Base-by-base conservation (phyloP, 2,113 vertebrate genomes). In the Aramus guarauna region DNA sequence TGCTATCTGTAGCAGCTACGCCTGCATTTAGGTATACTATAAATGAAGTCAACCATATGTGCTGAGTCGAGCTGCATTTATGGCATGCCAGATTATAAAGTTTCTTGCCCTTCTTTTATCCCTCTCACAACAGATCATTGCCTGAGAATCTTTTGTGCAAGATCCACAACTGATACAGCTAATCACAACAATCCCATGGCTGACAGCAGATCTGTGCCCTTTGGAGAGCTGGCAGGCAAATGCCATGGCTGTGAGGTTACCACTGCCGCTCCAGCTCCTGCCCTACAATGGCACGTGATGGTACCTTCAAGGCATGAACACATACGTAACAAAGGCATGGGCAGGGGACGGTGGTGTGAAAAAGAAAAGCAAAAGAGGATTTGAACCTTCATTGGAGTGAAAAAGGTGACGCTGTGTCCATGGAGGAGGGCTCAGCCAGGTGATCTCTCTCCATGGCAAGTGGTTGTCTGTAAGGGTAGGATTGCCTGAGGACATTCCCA, bases 321-420 rank as follows among this genome's bases (percentile, higher is more conserved):
- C 26, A 1, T 34, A 16, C 0, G 0, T 43, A 47, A 82, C 0
- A 7, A 90, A 47, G 30, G 45, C 8, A 1, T 3, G 11, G 11
- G 6, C 4, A 15, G 26, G 52, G 15, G 26, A 53, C 15, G 52
- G 52, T 53, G 52, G 52, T 53, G 52, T 27, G 29, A 53, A 52
- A 27, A 24, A 47, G 17, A 47, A 64, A 85, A 72, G 26, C 48
- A 75, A 9, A 36, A 0, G 0, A 82, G n/a, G 12, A 60, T 85
- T 85, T 88, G 17, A 63, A 37, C 22, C 13, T 68, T 9, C 22
- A 6, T 1, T 83, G 34, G 7, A 19, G 37, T 37, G 17, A 56
- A 56, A 72, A 34, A 36, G 21, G 1, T 37, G n/a, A 22, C 56
- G 27, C 15, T 59, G 6, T 22, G 10, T 36, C 47, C 11, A 2